Evolutionary conservation across 1,140 invertebrate genomes (phyloP).

Genomic region (Phenacoccus solenopsis): DNA sequence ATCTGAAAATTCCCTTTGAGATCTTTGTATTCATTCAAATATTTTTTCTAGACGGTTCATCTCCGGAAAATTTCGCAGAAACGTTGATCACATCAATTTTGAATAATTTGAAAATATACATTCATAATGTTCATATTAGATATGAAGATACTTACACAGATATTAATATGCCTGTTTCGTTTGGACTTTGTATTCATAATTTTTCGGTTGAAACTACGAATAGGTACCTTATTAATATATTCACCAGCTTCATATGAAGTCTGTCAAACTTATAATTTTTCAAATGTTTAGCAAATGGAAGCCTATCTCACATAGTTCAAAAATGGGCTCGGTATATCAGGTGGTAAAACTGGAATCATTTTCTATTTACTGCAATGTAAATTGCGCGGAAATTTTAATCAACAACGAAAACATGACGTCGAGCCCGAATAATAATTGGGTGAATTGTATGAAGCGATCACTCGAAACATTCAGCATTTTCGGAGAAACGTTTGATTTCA

Average conservation of each 20-base stretch:
- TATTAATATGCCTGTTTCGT: conserved; percentile 50
- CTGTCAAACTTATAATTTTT: too few species aligned
- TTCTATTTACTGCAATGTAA: conserved; percentile 64
- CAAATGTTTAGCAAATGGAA: conserved; percentile 58
- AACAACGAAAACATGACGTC: conserved; percentile 24
- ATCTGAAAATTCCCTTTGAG: background rate
- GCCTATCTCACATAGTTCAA: conserved; percentile 46
- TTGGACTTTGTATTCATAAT: conserved; percentile 64
- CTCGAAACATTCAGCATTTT: conserved; percentile 64
- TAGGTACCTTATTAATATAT: conserved; percentile 43
- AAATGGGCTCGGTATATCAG: conserved; percentile 57
- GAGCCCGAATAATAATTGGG: conserved; percentile 46
- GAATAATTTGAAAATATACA: conserved; percentile 67
- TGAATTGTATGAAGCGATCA: conserved; percentile 53
- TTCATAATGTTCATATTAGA: conserved; percentile 67
- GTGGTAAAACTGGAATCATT: conserved; percentile 61
- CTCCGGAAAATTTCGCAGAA: conserved; percentile 44
- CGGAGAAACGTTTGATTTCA: conserved; percentile 56
- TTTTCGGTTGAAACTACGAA: conserved; percentile 69
- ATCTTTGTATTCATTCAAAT: background rate
- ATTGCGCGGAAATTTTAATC: conserved; percentile 27
- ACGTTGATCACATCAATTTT: conserved; percentile 57
- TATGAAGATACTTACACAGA: conserved; percentile 64
- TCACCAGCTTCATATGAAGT: too few species aligned
- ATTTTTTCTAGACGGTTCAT: background rate